Percentiles rank a stretch among this genome's conserved stretches.
Conservation (phyloP, 2,888 invertebrate species). For the Volucella inflata region DNA sequence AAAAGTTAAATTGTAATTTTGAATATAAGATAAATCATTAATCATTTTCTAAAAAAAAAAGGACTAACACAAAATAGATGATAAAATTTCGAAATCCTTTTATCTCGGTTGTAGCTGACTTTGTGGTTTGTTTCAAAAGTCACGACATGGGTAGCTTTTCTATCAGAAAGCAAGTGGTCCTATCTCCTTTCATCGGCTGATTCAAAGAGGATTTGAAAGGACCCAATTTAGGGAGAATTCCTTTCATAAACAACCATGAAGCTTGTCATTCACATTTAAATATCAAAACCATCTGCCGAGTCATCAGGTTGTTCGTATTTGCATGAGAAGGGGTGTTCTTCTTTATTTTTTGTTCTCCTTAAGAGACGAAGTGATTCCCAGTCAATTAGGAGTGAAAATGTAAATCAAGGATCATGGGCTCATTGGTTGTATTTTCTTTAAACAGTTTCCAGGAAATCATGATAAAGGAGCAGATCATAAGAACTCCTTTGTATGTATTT, state of each 20-base stretch:
- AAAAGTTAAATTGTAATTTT: background rate
- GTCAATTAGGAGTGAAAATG: slow-evolving; percentile 31
- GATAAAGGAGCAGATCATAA: no score
- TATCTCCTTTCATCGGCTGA: no score
- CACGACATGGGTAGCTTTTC: no score
- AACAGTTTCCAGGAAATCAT: background rate
- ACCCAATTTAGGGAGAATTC: no score
- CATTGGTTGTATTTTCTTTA: background rate
- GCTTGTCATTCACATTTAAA: background rate
- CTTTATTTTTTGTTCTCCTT: background rate
- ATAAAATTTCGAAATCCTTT: no score
- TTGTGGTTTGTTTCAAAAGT: no score
- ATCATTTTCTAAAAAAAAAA: background rate
- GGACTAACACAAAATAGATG: no score
- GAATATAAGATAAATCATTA: background rate
- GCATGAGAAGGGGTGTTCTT: background rate
- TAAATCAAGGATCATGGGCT: slow-evolving; percentile 5
- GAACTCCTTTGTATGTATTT: no score
- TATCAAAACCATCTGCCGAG: slow-evolving; percentile 15
- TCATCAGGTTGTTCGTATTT: slow-evolving; percentile 21
- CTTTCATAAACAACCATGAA: no score
- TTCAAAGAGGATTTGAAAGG: no score
- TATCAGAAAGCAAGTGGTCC: no score
- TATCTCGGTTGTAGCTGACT: no score
- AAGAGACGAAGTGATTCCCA: background rate